These are phyloP conservation scores for Scleropages formosus DNA, from an alignment of 2,797 vertebrate genomes.

Conservation along the genomic window DNA sequence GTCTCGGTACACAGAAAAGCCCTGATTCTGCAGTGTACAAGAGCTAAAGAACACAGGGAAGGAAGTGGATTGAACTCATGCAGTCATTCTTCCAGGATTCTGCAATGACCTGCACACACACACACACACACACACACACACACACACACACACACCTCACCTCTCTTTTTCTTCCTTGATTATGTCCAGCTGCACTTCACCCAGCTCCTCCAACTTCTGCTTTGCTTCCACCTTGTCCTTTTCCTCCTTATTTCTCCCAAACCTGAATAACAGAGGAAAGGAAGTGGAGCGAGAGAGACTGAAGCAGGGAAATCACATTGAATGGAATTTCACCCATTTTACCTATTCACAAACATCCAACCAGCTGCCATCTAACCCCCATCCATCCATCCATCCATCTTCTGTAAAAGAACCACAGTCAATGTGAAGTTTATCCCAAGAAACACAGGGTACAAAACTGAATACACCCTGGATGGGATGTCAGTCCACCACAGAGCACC, in stretches of 20 bases:
- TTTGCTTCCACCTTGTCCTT: slow-evolving; percentile 74
- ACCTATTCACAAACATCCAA: no score
- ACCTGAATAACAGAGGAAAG: slow-evolving; percentile 41
- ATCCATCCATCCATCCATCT: no score
- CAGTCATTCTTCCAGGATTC: no score
- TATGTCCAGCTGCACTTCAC: slow-evolving; percentile 81
- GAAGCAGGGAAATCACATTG: background rate
- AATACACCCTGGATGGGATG: no score
- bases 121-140: slow-evolving; percentile 24
- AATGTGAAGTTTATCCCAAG: no score
- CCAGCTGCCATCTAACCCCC: no score
- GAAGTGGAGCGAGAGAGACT: background rate
- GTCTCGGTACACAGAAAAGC: slow-evolving; percentile 29
- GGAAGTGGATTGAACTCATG: background rate
- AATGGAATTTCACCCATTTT: no score
- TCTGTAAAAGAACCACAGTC: no score
- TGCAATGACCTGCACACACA: slow-evolving; percentile 13
- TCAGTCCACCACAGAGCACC: no score
- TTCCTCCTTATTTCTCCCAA: slow-evolving; percentile 91
- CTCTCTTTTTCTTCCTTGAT: slow-evolving; percentile 67
- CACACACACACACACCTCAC: background rate
- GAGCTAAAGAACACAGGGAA: background rate
- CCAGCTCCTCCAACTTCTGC: slow-evolving; percentile 65
- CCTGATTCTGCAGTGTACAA: slow-evolving; percentile 19
- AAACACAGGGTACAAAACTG: no score